These are phyloP conservation scores for Alosa sapidissima DNA, from an alignment of 2,797 vertebrate species.

Conservation along the genomic window DNA sequence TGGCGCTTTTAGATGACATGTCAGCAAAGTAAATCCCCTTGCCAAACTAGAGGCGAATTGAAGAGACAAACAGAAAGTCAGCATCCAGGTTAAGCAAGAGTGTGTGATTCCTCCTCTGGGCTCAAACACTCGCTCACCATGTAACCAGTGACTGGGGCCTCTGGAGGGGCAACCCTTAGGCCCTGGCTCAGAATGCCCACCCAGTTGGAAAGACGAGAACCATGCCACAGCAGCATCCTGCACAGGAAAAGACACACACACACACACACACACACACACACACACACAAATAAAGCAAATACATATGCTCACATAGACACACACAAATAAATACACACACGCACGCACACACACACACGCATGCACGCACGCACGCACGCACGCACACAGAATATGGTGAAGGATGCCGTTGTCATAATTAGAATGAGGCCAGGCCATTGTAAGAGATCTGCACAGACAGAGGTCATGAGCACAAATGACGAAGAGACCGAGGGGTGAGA, in stretches of 20 bases:
- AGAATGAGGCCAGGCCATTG: background rate
- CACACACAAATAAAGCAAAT: slow-evolving; percentile 31
- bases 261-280: slow-evolving; percentile 39
- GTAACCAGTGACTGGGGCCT: slow-evolving; percentile 88
- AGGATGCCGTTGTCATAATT: background rate
- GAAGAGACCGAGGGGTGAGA: slow-evolving; percentile 2
- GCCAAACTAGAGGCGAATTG: slow-evolving; percentile 76
- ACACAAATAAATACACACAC: slow-evolving; percentile 17
- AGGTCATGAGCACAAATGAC: background rate
- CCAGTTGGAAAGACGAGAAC: slow-evolving; percentile 90
- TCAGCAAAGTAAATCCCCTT: slow-evolving; percentile 95
- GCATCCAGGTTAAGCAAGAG: background rate
- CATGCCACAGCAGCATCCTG: slow-evolving; percentile 90
- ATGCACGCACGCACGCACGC: background rate
- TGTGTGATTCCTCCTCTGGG: background rate
- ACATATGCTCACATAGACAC: slow-evolving; percentile 26
- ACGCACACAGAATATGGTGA: background rate
- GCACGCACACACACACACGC: background rate
- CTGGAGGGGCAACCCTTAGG: slow-evolving; percentile 83
- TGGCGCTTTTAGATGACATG: slow-evolving; percentile 92
- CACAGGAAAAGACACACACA: background rate
- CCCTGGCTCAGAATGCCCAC: slow-evolving; percentile 87
- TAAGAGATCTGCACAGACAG: background rate
- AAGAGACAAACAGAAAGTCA: slow-evolving; percentile 1
- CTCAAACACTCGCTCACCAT: slow-evolving; percentile 73